Base-by-base conservation (phyloP, 2,797 vertebrate genomes). In the Phataginus tetradactyla region DNA sequence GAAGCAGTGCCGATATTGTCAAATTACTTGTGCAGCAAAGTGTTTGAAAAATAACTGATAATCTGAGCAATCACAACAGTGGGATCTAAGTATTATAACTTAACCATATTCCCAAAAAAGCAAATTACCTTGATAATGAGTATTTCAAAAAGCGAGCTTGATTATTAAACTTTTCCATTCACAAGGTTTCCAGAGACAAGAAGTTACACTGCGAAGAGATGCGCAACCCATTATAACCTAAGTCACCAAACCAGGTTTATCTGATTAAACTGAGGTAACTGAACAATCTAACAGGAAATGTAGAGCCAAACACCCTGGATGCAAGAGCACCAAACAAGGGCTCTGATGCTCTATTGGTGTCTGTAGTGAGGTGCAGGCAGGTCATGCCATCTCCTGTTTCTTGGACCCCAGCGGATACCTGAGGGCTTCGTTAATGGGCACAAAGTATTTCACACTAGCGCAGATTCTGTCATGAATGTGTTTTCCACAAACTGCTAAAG, bases 61-160 rank as follows among this genome's bases (percentile, higher is more conserved):
- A 94, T 57, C 34, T 34, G 53, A 79, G 69, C 87, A 29, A 72
- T 95, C 95, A 63, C 88, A 39, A 81, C 89, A 97, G 69, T 64
- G 64, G 59, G 18, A 88, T 71, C n/a, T 11, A 45, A 89, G 57
- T 39, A 51, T 53, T 53, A 15, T 25, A 57, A 71, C 27, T 83
- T 39, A 45, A 75, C 42, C 23, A 2, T 57, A 15, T 37, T 55
- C 4, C 13, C 17, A 7, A 2, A 25, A 80, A 89, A 81, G 29
- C 20, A 86, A 91, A 42, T 21, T 51, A 57, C 20, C 49, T 66
- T 10, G 51, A 77, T 55, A 42, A 81, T 63, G 42, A 81, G 2
- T 23, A 53, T 93, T 81, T 87, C 10, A 5, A 93, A 94, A 14
- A 92, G 69, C 14, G 23, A 75, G 8, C 32, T 79, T 59, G 72